Evolutionary conservation across 2,888 invertebrate species (phyloP), one percentile per base, ranked within the genome.

Genomic region (Halictus quadricinctus): DNA sequence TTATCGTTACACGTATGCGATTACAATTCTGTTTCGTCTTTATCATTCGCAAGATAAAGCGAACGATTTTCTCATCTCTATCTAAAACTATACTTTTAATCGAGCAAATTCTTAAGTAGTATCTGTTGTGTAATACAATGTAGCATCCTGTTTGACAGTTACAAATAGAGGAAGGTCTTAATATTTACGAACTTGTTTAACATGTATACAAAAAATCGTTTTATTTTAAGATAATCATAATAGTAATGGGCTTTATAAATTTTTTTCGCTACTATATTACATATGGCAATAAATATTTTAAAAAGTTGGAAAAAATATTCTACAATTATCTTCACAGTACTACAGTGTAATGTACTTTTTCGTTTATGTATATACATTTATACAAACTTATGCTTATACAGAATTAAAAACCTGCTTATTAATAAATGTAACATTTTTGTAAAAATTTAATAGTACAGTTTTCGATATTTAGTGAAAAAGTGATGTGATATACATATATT

Each of bases 231-330:
- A 84, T 75, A 80, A 90, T 76, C 76, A 76, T 84, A 81, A 77
- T 81, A 74, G n/a, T 85, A 76, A 60, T 79, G 29, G 21, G 64
- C 72, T 60, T 87, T 85, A 87, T 85, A 87, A 86, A 88, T 76
- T 76, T 82, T 29, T 79, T 60, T 80, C 43, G 66, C 80, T 43
- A 75, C 43, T 88, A 87, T 85, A 64, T 73, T 79, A 85, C 76
- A 86, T 69, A 78, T 76, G 75, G 82, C 73, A 85, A 89, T 89
- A 87, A 89, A 89, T 90, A 87, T 69, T 73, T 86, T 87, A 82
- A 79, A 86, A 83, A 90, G 84, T 87, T 84, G 85, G 76, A 90
- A 86, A 88, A 88, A 84, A 86, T 88, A 86, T 82, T 81, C 83
- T 82, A 86, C 64, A 73, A 83, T 86, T 86, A 83, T 80, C 74